Base-by-base conservation (phyloP, 1,140 invertebrate genomes). In the Drosophila repleta region DNA sequence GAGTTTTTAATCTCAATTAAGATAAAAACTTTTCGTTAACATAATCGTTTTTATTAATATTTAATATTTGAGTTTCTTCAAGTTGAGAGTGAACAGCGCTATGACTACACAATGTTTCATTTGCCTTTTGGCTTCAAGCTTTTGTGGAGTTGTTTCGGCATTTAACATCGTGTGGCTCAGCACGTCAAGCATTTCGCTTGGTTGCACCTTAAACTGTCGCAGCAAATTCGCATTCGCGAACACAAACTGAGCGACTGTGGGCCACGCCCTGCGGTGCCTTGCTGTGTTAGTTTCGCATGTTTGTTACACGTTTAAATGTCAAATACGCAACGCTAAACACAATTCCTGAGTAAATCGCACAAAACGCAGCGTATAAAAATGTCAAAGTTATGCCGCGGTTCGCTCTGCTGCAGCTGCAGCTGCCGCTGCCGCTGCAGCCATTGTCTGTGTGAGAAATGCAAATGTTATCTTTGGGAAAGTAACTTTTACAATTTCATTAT, bases 401-500 rank as follows among this genome's bases (percentile, higher is more conserved):
- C 45, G 24, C 35, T 45, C 37, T n/a, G 26, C 15, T 1, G 11
- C 18, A 15, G 26, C 46, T 29, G 29, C 29, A 7, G 0, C 11
- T 13, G 17, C 6, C 29, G 15, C 10, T 55, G 37, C 37, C 21
- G 5, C n/a, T 52, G 21, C 65, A 71, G 52, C 45, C 52, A 74
- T 80, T 80, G 71, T 80, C 67, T 76, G 69, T 70, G 70, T 43
- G 78, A 77, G 71, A 76, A 83, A 88, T 88, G 83, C 83, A 88
- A 88, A 88, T 88, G 79, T 79, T 88, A 79, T 88, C 83, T 76
- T 83, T 87, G 66, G 58, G 49, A 69, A 70, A 88, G 68, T 71
- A 88, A 88, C 83, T 88, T 88, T 88, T 74, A 88, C 83, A 88
- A 88, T 88, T 88, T 88, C 73, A 88, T 88, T 79, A 88, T 88